Evolutionary conservation across 2,888 invertebrate species (phyloP).

Genomic region (Cistogaster globosa): DNA sequence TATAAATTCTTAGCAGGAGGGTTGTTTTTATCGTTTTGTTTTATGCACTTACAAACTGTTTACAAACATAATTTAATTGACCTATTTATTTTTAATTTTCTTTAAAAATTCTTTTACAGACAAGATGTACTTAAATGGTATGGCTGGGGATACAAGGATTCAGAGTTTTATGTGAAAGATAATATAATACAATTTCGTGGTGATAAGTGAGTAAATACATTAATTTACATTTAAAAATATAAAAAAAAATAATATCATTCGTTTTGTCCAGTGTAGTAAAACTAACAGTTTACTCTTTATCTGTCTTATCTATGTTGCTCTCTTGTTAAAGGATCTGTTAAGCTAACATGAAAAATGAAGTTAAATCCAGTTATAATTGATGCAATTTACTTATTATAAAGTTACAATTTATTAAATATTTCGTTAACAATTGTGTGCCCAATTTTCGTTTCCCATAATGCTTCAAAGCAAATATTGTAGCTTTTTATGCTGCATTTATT

Average conservation of each 20-base stretch:
- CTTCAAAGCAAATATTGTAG: not conserved
- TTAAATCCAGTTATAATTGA: constrained; percentile 22
- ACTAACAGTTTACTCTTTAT: too few relatives aligned
- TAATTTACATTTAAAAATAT: too few relatives aligned
- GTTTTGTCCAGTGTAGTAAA: too few relatives aligned
- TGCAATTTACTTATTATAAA: constrained; percentile 1
- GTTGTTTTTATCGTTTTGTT: constrained; percentile 38
- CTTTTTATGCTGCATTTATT: too few relatives aligned
- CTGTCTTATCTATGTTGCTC: not conserved
- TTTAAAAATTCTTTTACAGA: constrained; percentile 84
- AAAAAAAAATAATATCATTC: too few relatives aligned
- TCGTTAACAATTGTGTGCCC: not conserved
- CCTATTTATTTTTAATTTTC: constrained; percentile 17
- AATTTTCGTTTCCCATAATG: not conserved
- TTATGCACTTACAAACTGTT: not conserved
- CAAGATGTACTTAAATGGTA: constrained; percentile 98
- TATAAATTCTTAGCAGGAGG: constrained; percentile 20
- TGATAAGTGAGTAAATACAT: constrained; percentile 86
- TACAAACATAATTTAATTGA: constrained; percentile 26
- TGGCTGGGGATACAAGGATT: constrained; percentile 99
- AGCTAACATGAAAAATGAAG: not conserved
- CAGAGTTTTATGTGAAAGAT: constrained; percentile 89
- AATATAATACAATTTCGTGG: constrained; percentile 90
- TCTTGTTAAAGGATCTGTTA: not conserved
- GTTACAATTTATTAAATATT: constrained; percentile 13